phyloP scores from a whole-genome alignment of 2,113 vertebrate species.

The Silurus meridionalis region DNA sequence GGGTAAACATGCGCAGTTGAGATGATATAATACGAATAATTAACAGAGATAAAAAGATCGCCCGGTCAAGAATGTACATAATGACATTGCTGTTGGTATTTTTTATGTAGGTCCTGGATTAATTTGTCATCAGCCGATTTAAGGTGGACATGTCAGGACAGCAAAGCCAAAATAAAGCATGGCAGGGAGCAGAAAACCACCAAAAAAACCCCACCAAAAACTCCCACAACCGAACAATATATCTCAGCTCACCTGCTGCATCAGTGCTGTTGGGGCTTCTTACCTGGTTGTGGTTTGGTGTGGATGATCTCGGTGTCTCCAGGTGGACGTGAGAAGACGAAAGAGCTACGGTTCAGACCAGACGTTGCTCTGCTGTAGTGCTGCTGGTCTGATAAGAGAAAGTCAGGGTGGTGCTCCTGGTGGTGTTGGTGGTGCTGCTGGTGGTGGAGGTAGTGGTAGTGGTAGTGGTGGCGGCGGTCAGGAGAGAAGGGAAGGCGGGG shows the following conservation, averaged over 20 bases:
- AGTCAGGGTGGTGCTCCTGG: slow-evolving; percentile 24
- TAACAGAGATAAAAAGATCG: neutral
- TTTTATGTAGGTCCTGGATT: neutral
- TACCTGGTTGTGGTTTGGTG: slow-evolving; percentile 23
- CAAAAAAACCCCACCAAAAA: neutral
- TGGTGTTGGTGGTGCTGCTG: slow-evolving; percentile 23
- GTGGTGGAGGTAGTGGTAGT: slow-evolving; percentile 26
- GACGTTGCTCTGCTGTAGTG: slow-evolving; percentile 1
- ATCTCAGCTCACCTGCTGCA: neutral
- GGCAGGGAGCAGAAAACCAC: neutral
- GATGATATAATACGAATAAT: neutral
- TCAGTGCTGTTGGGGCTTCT: neutral
- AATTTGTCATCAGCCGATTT: neutral
- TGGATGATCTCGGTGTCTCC: neutral
- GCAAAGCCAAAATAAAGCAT: neutral
- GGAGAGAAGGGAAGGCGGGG: slow-evolving; percentile 35
- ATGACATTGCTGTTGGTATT: neutral
- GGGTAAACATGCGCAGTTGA: neutral
- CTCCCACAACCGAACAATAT: neutral
- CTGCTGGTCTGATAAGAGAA: slow-evolving; percentile 28
- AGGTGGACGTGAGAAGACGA: neutral
- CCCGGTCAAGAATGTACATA: neutral
- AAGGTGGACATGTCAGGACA: neutral
- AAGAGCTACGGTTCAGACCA: slow-evolving; percentile 5
- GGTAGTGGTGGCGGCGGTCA: slow-evolving; percentile 31